These are phyloP conservation scores for Labia minor DNA, from an alignment of 2,888 invertebrate species.

Conservation along the genomic window DNA sequence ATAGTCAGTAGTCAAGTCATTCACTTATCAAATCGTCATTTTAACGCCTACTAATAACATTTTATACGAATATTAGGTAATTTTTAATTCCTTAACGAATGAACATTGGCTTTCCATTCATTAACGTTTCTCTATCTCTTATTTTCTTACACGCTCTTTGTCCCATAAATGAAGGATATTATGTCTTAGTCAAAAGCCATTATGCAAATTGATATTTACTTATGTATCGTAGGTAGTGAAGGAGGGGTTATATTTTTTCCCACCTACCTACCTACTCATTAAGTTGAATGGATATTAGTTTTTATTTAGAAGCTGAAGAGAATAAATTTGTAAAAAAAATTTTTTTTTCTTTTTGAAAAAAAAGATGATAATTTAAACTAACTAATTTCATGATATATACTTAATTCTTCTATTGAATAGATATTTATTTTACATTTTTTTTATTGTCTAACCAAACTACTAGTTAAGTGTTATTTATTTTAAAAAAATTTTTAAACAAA, in stretches of 20 bases:
- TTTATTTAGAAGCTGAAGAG: no score
- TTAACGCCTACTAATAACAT: conserved; percentile 5
- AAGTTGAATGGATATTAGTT: not conserved
- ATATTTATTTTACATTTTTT: no score
- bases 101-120: not conserved
- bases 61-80: not conserved
- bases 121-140: not conserved
- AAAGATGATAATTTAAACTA: no score
- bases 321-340: no score
- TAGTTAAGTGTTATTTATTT: no score
- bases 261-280: not conserved
- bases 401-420: no score
- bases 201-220: not conserved
- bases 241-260: not conserved
- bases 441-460: no score
- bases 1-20: conserved; percentile 7
- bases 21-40: not conserved
- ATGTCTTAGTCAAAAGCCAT: conserved; percentile 2
- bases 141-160: no score
- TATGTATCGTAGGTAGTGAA: not conserved
- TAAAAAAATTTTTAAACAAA: no score
- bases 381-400: no score
- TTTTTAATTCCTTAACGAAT: not conserved
- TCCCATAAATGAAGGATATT: not conserved
- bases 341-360: no score